Evolutionary conservation across 1,140 invertebrate species (phyloP).

Genomic region (Tachypleus tridentatus): DNA sequence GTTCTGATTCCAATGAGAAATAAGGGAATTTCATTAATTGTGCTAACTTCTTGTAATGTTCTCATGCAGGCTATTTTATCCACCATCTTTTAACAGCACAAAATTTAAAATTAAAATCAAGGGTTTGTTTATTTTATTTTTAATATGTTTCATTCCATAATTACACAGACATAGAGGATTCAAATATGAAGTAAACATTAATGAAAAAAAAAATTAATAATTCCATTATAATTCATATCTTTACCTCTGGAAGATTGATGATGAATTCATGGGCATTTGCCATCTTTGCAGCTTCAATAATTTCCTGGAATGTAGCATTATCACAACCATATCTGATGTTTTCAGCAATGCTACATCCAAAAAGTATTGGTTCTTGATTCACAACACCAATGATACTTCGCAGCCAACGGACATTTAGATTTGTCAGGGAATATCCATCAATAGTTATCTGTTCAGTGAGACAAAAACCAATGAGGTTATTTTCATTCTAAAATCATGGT

Average conservation of each 20-base stretch:
- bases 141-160: too few species aligned
- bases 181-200: not conserved
- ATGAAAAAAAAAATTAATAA: slow-evolving; percentile 1
- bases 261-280: slow-evolving; percentile 86
- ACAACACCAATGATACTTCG: slow-evolving; percentile 55
- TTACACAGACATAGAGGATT: too few species aligned
- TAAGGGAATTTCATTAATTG: too few species aligned
- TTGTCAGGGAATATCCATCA: slow-evolving; percentile 36
- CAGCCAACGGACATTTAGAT: slow-evolving; percentile 39
- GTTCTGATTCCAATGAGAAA: too few species aligned
- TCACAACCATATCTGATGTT: slow-evolving; percentile 79
- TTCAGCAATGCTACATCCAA: slow-evolving; percentile 69
- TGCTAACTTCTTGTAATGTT: too few species aligned
- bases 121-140: too few species aligned
- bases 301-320: slow-evolving; percentile 46
- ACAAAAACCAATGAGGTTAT: not conserved
- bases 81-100: too few species aligned
- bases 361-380: slow-evolving; percentile 73
- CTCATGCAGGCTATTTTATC: too few species aligned
- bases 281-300: slow-evolving; percentile 65
- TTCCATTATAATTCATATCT: not conserved
- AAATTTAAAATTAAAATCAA: too few species aligned
- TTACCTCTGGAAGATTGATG: slow-evolving; percentile 48
- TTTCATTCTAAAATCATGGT: too few species aligned
- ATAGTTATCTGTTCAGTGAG: slow-evolving; percentile 23